Base-by-base conservation (phyloP, 2,888 invertebrate species). In the Netelia melanura region DNA sequence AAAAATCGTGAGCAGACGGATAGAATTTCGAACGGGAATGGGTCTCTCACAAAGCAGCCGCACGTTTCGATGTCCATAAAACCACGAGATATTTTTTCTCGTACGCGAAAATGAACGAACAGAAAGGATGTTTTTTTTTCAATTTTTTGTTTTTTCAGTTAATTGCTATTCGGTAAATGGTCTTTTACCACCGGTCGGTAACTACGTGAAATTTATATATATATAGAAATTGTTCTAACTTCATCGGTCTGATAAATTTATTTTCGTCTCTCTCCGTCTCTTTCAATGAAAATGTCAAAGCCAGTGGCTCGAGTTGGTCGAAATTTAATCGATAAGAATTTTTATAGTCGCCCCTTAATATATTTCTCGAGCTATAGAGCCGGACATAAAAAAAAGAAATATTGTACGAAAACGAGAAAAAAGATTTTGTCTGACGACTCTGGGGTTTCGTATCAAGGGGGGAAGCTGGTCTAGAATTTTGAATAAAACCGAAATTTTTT, bases 121-220 rank as follows among this genome's bases (percentile, higher is more conserved):
- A 8, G 21, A 48, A 64, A 76, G 14, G 23, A 71, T 17, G 71
- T 52, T 38, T 38, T 38, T 38, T 38, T 38, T 38, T 38, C 38
- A 38, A 38, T 38, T 38, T 3, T 6, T 38, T 38, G 5, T 6
- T 38, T 38, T 6, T 38, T 25, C n/a, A 62, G 67, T 58, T 68
- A 77, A 81, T 84, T 62, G 81, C 68, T 43, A 38, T 68, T 77
- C 38, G 81, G 61, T 52, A 48, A 64, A 77, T 74, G 81, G 61
- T 64, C 54, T 84, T 77, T 81, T 72, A 77, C 52, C 78, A 14
- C 21, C 25, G 67, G 25, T 44, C 10, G 52, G 30, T 71, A 30
- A 70, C 61, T 38, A 25, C 52, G 38, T 25, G 10, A 43, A 23
- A 1, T 0, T 1, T 14, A 48, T 14, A 48, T 48, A 8, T 10